Base-by-base conservation (phyloP, 2,888 invertebrate genomes). In the Archips xylosteana region DNA sequence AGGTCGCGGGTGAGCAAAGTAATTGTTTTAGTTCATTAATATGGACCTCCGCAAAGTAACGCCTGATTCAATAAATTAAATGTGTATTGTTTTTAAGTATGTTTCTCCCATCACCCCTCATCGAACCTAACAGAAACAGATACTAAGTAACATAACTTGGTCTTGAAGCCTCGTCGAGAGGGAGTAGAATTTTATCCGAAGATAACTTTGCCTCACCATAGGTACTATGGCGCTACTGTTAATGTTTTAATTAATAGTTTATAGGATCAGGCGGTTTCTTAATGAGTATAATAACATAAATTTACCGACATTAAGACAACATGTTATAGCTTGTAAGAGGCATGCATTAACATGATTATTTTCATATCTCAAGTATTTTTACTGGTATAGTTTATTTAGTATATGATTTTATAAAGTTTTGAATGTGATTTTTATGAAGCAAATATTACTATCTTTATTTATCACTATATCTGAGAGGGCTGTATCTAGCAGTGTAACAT, bases 231-330 rank as follows among this genome's bases (percentile, higher is more conserved):
- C 10, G 32, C 32, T 12, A 10, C 15, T 64, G 34, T 45, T 63
- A 68, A 72, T 68, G 68, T 63, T 68, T 73, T 68, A 68, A 73
- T 73, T 73, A 73, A 73, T 68, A 72, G 61, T 23, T 68, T 63
- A 54, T 49, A 23, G 68, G 57, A 68, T 63, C 63, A 67, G 61
- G 61, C 61, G 63, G 32, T 59, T 49, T 57, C 36, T 59, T 49
- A 65, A 71, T 34, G 34, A 34, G 45, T 9, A 34, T 57, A 23
- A 39, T 36, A n/a, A n/a, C 51, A 54, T 23, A 23, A 39, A 23
- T 32, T 60, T 36, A 60, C 59, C 13, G 9, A n/a, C 60, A n/a
- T 60, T 36, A 32, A 60, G 57, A 57, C 57, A 57, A 57, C 23
- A 57, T 32, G 12, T 32, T 57, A 32, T 32, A 57, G 57, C 57